phyloP scores from a whole-genome alignment of 2,797 vertebrate genomes.

The Uromys caudimaculatus region DNA sequence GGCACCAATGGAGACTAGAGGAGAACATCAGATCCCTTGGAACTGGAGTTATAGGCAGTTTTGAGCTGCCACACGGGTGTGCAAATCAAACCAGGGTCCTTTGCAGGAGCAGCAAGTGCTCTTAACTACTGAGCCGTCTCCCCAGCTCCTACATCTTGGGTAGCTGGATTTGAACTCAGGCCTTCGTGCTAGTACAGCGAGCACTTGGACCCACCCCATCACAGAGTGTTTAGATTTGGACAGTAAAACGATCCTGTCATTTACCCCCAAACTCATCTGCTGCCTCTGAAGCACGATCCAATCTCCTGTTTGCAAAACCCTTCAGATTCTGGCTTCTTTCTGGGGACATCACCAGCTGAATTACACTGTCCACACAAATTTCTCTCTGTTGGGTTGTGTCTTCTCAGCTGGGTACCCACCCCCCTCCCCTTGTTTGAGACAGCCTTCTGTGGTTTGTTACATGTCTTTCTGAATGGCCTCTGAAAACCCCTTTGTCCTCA shows the following conservation, averaged over 20 bases:
- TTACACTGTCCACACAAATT: slow-evolving; percentile 55
- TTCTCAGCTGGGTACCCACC: not conserved
- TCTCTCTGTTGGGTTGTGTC: slow-evolving; percentile 59
- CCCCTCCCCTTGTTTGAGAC: slow-evolving; percentile 15
- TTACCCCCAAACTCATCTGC: not conserved
- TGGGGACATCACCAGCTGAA: slow-evolving; percentile 23
- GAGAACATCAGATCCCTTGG: not conserved
- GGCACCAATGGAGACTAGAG: not conserved
- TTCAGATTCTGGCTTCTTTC: slow-evolving; percentile 55
- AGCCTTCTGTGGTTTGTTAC: slow-evolving; percentile 63
- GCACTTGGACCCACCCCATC: too few species aligned
- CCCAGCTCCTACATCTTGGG: not conserved
- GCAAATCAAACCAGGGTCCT: not conserved
- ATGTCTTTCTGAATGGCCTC: slow-evolving; percentile 52
- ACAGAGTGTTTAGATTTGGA: not conserved
- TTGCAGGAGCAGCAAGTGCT: not conserved
- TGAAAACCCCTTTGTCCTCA: slow-evolving; percentile 81
- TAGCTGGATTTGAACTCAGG: not conserved
- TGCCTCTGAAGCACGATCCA: slow-evolving; percentile 34
- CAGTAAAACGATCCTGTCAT: not conserved
- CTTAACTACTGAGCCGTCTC: not conserved
- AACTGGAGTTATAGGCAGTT: not conserved
- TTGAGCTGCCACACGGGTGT: not conserved
- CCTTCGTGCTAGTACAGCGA: not conserved
- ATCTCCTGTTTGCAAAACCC: slow-evolving; percentile 63